These are phyloP conservation scores for Drosophila dunni DNA, from an alignment of 1,140 invertebrate genomes.

Conservation along the genomic window DNA sequence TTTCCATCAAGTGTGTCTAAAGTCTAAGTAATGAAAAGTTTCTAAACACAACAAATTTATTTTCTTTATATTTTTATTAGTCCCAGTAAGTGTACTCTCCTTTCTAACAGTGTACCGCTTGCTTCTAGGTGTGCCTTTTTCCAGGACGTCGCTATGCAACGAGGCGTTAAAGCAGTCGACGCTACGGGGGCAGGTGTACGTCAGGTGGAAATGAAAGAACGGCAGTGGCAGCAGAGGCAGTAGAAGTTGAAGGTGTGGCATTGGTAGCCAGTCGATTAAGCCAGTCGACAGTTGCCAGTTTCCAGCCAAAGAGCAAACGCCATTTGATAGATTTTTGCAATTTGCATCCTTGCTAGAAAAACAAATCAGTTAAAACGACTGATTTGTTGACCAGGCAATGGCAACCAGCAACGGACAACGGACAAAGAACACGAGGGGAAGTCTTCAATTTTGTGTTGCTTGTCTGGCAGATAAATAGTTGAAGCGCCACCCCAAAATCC, in stretches of 20 bases:
- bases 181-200: conserved; percentile 3
- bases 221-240: conserved; percentile 11
- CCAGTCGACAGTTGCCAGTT: neutral
- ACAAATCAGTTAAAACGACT: conserved; percentile 32
- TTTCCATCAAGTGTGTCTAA: too few relatives aligned
- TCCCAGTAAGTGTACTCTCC: too few relatives aligned
- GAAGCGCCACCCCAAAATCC: neutral
- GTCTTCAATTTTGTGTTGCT: conserved; percentile 37
- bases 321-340: conserved; percentile 42
- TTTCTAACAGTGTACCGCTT: too few relatives aligned
- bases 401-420: neutral
- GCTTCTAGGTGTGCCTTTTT: conserved; percentile 12
- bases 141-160: conserved; percentile 35
- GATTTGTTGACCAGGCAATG: conserved; percentile 36
- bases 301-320: conserved; percentile 2
- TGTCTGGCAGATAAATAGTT: conserved; percentile 36
- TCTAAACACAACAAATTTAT: too few relatives aligned
- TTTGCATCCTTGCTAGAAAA: conserved; percentile 41
- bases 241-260: conserved; percentile 28
- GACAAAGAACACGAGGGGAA: neutral
- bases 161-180: conserved; percentile 63
- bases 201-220: conserved; percentile 6
- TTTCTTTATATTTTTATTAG: too few relatives aligned
- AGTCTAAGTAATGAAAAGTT: too few relatives aligned
- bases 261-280: conserved; percentile 40